Base-by-base conservation (phyloP, 2,797 vertebrate genomes). In the Argya squamiceps region DNA sequence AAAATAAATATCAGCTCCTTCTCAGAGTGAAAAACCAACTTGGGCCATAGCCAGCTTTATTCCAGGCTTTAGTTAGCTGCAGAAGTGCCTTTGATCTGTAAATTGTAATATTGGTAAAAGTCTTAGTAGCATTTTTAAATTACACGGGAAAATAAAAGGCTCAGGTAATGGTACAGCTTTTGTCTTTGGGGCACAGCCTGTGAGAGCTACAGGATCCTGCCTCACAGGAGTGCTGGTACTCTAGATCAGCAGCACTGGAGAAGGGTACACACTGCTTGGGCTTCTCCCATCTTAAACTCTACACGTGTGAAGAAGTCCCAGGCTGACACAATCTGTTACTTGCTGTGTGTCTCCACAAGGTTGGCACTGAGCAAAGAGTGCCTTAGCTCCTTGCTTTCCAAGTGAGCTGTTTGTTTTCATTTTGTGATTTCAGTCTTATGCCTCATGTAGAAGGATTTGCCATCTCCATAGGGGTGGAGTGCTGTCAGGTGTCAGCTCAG, bases 201-300 rank as follows among this genome's bases (percentile, higher is more conserved):
- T 1, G 5, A 34, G 56, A 75, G 29, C 60, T 53, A 2, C 0
- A 0, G 75, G 39, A 30, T 60, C 27, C 34, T 68, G 53, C 81
- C 50, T 84, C 20, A n/a, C 44, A 49, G 4, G 23, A 14, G 6
- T 5, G 1, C 41, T 62, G 46, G 18, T 34, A 11, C 10, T 56
- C 19, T 3, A 24, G 21, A 15, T 10, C 4, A 20, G 59, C 58
- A 76, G 5, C 10, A 3, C 2, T n/a, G 53, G 65, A 53, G 55
- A 76, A 59, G 58, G 50, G 2, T 30, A 3, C 8, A 3, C 9
- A 9, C 58, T 86, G 46, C 49, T 19, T 37, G 34, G 37, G 15
- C 70, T 69, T 88, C 55, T 81, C 39, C 43, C 43, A 34, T 60
- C 76, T 63, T 62, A 29, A 73, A 36, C 36, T 82, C 39, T 23